phyloP scores from a whole-genome alignment of 2,797 vertebrate species.

The Sebastes kiyomatsui region DNA sequence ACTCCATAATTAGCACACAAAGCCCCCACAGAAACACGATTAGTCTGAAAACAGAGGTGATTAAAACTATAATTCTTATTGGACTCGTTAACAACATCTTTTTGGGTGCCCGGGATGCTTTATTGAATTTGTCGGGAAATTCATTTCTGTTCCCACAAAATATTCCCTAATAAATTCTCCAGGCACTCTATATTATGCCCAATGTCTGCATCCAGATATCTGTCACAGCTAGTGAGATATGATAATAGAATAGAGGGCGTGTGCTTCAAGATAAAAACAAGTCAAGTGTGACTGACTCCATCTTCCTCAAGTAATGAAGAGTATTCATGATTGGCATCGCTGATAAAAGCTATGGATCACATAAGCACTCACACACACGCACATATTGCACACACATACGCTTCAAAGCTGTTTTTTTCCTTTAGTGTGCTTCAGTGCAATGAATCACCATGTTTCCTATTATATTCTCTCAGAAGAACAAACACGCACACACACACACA shows the following conservation, averaged over 20 bases:
- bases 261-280: constrained; percentile 67
- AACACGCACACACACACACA: constrained; percentile 24
- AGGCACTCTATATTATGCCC: neutral
- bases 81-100: constrained; percentile 44
- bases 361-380: constrained; percentile 8
- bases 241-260: constrained; percentile 63
- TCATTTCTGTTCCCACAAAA: constrained; percentile 22
- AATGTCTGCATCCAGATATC: constrained; percentile 46
- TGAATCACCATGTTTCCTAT: constrained; percentile 62
- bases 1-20: constrained; percentile 73
- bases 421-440: constrained; percentile 28
- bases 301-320: constrained; percentile 69
- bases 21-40: constrained; percentile 60
- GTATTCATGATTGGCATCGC: constrained; percentile 57
- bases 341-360: constrained; percentile 69
- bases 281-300: constrained; percentile 75
- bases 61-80: constrained; percentile 70
- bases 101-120: constrained; percentile 26
- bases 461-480: constrained; percentile 52
- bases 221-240: constrained; percentile 67
- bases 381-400: neutral
- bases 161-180: constrained; percentile 36
- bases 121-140: constrained; percentile 43
- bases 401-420: constrained; percentile 45
- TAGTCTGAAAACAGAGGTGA: constrained; percentile 66